These are phyloP conservation scores for Cataglyphis altisquamis DNA, from an alignment of 2,888 invertebrate genomes.

Conservation along the genomic window DNA sequence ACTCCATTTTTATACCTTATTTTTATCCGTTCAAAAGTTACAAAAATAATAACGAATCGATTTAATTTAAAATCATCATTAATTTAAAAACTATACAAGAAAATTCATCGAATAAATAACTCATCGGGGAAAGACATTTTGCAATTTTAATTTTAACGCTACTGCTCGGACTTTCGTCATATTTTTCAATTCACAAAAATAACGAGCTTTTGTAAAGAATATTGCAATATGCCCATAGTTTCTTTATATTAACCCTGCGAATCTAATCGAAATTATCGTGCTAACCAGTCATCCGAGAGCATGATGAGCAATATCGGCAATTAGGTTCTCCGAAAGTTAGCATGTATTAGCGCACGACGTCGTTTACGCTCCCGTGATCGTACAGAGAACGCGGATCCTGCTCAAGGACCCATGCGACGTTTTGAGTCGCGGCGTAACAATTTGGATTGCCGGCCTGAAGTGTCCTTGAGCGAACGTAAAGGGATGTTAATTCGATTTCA, in stretches of 20 bases:
- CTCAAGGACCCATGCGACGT: conserved; percentile 20
- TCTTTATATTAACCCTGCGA: neutral
- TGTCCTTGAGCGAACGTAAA: conserved; percentile 39
- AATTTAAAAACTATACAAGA: neutral
- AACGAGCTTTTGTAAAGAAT: neutral
- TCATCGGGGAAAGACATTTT: neutral
- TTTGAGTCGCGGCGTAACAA: conserved; percentile 44
- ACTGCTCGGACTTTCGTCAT: neutral
- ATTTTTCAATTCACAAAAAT: neutral
- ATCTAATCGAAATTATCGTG: neutral
- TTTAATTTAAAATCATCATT: neutral
- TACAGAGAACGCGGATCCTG: conserved; percentile 2
- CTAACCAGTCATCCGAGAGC: neutral
- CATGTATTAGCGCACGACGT: conserved; percentile 18
- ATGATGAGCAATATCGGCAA: conserved; percentile 29
- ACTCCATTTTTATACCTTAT: neutral
- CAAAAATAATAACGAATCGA: neutral
- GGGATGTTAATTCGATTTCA: conserved; percentile 63
- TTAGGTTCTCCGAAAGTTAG: conserved; percentile 32
- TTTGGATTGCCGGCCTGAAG: conserved; percentile 46
- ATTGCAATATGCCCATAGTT: neutral
- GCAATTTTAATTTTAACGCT: neutral
- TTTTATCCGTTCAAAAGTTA: neutral
- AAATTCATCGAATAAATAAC: neutral
- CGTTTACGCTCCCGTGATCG: conserved; percentile 19